Evolutionary conservation across 2,113 vertebrate species (phyloP).

Genomic region (Brachypteracias leptosomus): DNA sequence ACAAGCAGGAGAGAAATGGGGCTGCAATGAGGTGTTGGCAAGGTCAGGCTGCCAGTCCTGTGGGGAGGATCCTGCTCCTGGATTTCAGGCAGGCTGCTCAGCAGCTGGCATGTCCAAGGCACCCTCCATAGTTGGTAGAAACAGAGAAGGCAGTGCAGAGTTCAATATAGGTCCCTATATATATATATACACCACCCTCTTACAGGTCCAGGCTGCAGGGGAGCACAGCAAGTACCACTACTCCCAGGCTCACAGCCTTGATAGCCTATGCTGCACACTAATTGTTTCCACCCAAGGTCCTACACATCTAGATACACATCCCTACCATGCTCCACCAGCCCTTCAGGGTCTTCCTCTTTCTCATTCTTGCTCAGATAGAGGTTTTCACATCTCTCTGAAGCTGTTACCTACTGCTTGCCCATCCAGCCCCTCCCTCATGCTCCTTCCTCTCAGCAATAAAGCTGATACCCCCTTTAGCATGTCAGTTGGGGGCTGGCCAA

Average conservation of each 20-base stretch:
- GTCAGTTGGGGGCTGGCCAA: background rate
- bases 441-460: background rate
- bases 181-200: background rate
- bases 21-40: background rate
- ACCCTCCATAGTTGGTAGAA: background rate
- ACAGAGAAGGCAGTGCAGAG: background rate
- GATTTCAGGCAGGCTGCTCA: background rate
- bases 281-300: background rate
- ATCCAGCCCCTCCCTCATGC: background rate
- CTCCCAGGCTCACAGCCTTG: background rate
- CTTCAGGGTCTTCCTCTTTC: background rate
- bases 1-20: background rate
- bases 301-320: background rate
- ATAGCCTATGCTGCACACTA: too few relatives aligned
- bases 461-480: background rate
- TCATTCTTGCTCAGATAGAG: background rate
- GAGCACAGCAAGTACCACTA: background rate
- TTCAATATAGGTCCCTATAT: accelerated
- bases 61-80: background rate
- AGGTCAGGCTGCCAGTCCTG: background rate
- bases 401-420: background rate
- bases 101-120: background rate
- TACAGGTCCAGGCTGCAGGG: background rate
- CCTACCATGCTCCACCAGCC: background rate
- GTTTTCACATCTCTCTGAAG: background rate